Evolutionary conservation across 2,888 invertebrate genomes (phyloP).

Genomic region (Thecocarcelia acutangulata): DNA sequence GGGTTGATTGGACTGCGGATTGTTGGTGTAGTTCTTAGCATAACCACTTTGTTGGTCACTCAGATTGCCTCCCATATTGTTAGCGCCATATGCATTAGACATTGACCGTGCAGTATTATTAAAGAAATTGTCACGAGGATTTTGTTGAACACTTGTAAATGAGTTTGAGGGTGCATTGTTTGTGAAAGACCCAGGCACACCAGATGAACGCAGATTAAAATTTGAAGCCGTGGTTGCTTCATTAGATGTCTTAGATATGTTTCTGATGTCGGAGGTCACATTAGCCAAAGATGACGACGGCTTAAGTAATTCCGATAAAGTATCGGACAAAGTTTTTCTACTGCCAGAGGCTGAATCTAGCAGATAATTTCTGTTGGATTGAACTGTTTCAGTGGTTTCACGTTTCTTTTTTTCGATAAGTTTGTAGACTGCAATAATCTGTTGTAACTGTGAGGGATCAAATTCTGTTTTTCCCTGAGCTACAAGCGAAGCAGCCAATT

Average conservation of each 20-base stretch:
- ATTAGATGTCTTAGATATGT: constrained; percentile 1
- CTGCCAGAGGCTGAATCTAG: constrained; percentile 41
- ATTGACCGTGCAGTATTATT: constrained; percentile 35
- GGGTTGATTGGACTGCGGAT: constrained; percentile 27
- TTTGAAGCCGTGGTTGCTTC: neutral
- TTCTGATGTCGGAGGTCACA: neutral
- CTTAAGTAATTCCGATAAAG: constrained; percentile 72
- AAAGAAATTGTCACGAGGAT: constrained; percentile 54
- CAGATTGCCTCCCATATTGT: constrained; percentile 1
- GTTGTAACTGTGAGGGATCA: constrained; percentile 88
- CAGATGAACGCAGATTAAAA: neutral
- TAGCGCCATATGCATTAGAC: constrained; percentile 9
- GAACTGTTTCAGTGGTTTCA: constrained; percentile 54
- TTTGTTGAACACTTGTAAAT: constrained; percentile 41
- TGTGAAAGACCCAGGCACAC: neutral
- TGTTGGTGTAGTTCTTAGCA: constrained; percentile 12
- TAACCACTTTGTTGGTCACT: constrained; percentile 3
- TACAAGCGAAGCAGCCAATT: constrained; percentile 88
- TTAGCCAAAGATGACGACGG: constrained; percentile 50
- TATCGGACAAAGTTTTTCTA: constrained; percentile 73
- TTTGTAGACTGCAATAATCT: constrained; percentile 87
- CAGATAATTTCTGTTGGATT: constrained; percentile 15
- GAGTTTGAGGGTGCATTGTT: constrained; percentile 3
- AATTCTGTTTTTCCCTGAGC: constrained; percentile 92
- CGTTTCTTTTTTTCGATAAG: constrained; percentile 77